These are phyloP conservation scores for Origma solitaria DNA, from an alignment of 2,113 vertebrate species.

Conservation along the genomic window DNA sequence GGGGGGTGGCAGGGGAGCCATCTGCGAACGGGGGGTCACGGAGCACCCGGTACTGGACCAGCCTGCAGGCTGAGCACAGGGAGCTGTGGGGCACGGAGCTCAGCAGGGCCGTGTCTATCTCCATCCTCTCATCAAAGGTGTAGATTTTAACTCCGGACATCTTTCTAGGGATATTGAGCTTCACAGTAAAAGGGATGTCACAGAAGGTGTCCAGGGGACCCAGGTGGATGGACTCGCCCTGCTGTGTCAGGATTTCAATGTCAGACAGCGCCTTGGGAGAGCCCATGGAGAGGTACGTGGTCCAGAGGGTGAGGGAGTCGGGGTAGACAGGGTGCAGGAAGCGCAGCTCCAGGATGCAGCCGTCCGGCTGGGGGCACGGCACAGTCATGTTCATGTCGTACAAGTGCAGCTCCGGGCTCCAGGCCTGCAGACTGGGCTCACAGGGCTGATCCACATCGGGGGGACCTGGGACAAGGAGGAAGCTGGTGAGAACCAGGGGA, in stretches of 20 bases:
- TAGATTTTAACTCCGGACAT: slow-evolving; percentile 83
- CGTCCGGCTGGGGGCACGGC: slow-evolving; percentile 83
- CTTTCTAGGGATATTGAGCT: slow-evolving; percentile 74
- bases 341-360: slow-evolving; percentile 86
- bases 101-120: slow-evolving; percentile 89
- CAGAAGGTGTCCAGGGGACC: slow-evolving; percentile 88
- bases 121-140: slow-evolving; percentile 93
- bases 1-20: slow-evolving; percentile 21
- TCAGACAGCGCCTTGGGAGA: slow-evolving; percentile 76
- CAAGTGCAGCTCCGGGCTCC: slow-evolving; percentile 93
- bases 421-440: slow-evolving; percentile 91
- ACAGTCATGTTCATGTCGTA: slow-evolving; percentile 91
- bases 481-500: not conserved
- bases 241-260: slow-evolving; percentile 81
- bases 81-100: slow-evolving; percentile 79
- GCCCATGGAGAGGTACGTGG: slow-evolving; percentile 85
- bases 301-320: slow-evolving; percentile 85
- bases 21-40: slow-evolving; percentile 79
- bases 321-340: slow-evolving; percentile 84
- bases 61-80: slow-evolving; percentile 81
- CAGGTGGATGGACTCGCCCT: slow-evolving; percentile 77
- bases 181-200: slow-evolving; percentile 87
- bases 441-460: slow-evolving; percentile 94
- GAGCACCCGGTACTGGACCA: slow-evolving; percentile 78
- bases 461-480: slow-evolving; percentile 70